Evolutionary conservation across 2,888 invertebrate species (phyloP), one percentile per base, ranked within the genome.

Genomic region (Gerosis bhagava): DNA sequence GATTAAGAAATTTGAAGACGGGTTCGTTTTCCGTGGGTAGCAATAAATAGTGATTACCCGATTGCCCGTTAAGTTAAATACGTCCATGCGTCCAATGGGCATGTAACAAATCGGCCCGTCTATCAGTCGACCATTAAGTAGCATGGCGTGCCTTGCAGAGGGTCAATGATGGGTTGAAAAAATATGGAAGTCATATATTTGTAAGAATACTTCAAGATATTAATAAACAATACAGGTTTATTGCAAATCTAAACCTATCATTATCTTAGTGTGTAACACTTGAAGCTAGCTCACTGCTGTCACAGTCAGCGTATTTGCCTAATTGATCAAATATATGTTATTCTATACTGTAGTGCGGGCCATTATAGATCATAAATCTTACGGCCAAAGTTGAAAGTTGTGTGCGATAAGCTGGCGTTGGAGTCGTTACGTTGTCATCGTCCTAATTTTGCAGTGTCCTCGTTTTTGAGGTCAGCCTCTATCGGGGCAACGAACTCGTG

Each of bases 401-500:
- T 57, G 59, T 72, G 73, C 56, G 50, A 57, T 50, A 49, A 54
- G 57, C 58, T 54, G 84, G 82, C 84, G 76, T 67, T 86, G 69
- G 62, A 78, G 83, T 78, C 88, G 74, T 87, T 87, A 80, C 77
- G 88, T 83, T 86, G 86, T 83, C 87, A 84, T 79, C 86, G 88
- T 83, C 84, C 86, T 83, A 89, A 89, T 89, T 89, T 90, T 90
- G 90, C 89, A 91, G 90, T 91, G 92, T 91, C 92, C 92, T 92
- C 92, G 92, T 92, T 91, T 91, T 91, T 92, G 91, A 92, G 92
- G 92, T 92, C 92, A 92, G 90, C 90, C 80, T 83, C 82, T 88
- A 84, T 82, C 79, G 82, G 89, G 76, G 84, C 89, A 84, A 86
- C 88, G 89, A 89, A 89, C 89, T 77, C 82, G 73, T 86, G 89